Conservation (phyloP, 2,888 invertebrate species). For the Listrodromus nycthemerus region DNA sequence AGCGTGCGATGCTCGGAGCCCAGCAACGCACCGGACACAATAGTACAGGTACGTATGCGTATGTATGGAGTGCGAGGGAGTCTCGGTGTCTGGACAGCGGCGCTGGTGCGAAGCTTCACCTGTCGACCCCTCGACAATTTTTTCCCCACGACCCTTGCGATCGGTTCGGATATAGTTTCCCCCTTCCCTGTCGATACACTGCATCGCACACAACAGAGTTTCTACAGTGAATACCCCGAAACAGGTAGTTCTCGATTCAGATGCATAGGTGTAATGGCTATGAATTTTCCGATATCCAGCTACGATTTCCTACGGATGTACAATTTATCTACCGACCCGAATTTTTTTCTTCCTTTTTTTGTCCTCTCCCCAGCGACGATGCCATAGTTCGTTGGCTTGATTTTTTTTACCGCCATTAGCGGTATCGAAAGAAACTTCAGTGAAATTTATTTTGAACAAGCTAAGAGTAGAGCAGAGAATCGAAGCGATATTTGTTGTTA, state of each 20-base stretch:
- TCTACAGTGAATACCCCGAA: slow-evolving; percentile 18
- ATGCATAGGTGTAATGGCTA: slow-evolving; percentile 4
- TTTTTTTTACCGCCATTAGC: not conserved
- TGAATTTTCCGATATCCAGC: slow-evolving; percentile 17
- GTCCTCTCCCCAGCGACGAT: not conserved
- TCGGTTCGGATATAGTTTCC: slow-evolving; percentile 44
- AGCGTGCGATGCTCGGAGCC: not conserved
- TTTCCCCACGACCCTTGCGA: slow-evolving; percentile 47
- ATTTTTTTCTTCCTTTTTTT: slow-evolving; percentile 17
- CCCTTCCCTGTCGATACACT: not conserved
- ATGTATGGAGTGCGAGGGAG: slow-evolving; percentile 29
- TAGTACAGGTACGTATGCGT: slow-evolving; percentile 1
- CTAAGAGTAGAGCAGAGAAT: not conserved
- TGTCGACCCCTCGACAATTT: slow-evolving; percentile 61
- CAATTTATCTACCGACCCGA: slow-evolving; percentile 27
- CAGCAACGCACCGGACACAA: slow-evolving; percentile 3
- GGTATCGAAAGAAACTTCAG: not conserved
- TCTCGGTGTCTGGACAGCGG: slow-evolving; percentile 40
- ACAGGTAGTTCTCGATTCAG: slow-evolving; percentile 51
- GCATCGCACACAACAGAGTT: not conserved
- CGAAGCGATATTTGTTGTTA: not conserved
- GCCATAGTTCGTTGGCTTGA: slow-evolving; percentile 26
- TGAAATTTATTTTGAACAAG: not conserved
- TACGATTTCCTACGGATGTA: slow-evolving; percentile 20
- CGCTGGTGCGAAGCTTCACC: slow-evolving; percentile 54